These are phyloP conservation scores for Otus scops DNA, from an alignment of 2,797 vertebrate genomes.

Conservation along the genomic window DNA sequence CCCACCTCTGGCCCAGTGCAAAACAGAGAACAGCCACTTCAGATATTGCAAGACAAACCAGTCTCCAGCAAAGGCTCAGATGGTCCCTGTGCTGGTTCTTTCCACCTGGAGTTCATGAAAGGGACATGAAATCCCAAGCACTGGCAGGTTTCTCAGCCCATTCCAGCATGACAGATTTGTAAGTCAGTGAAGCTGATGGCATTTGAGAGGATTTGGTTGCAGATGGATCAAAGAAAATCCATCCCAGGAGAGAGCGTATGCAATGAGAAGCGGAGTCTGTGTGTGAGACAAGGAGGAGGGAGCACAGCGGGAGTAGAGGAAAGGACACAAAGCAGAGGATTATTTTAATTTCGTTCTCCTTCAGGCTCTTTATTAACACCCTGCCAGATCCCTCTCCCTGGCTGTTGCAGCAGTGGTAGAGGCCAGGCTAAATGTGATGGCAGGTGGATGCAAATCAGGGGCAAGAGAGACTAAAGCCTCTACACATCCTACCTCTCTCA, in stretches of 20 bases:
- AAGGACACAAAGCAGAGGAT: not conserved
- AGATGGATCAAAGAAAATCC: slow-evolving; percentile 43
- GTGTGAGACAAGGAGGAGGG: slow-evolving; percentile 31
- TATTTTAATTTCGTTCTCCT: slow-evolving; percentile 40
- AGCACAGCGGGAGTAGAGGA: not conserved
- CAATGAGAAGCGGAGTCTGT: not conserved
- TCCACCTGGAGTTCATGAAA: not conserved
- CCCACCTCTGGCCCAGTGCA: not conserved
- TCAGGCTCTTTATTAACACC: slow-evolving; percentile 46
- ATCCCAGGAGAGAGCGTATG: not conserved
- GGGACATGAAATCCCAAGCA: not conserved
- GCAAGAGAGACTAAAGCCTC: not conserved
- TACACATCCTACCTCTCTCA: not conserved
- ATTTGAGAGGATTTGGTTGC: slow-evolving; percentile 26
- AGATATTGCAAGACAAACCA: not conserved
- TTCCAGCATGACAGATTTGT: not conserved
- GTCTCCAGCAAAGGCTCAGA: not conserved
- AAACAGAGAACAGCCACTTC: not conserved
- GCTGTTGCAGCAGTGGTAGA: not conserved
- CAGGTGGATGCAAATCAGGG: not conserved
- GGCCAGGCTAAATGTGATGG: not conserved
- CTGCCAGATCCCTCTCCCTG: slow-evolving; percentile 1
- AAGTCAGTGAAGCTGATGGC: not conserved
- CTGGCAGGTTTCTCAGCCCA: not conserved
- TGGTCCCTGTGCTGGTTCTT: not conserved